These are phyloP conservation scores for Baccha elongata DNA, from an alignment of 2,888 invertebrate genomes.

Conservation along the genomic window DNA sequence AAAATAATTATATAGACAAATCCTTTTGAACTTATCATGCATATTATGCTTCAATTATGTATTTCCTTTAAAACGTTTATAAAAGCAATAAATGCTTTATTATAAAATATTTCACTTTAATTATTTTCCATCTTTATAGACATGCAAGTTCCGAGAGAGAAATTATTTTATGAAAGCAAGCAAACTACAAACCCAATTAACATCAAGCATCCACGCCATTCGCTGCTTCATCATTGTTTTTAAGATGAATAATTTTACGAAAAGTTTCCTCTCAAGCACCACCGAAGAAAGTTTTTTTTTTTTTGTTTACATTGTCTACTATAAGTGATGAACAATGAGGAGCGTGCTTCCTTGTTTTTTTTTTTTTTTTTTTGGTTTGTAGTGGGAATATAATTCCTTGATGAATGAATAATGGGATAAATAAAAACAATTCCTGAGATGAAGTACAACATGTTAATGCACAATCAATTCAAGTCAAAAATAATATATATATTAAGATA, in stretches of 20 bases:
- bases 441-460: too few species aligned
- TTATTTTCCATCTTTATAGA: neutral
- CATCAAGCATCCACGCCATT: conserved; percentile 2
- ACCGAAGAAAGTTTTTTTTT: neutral
- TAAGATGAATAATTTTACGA: neutral
- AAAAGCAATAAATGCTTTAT: conserved; percentile 17
- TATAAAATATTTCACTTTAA: neutral
- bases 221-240: neutral
- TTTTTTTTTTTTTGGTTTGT: too few species aligned
- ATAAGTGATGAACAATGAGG: too few species aligned
- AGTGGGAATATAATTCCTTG: too few species aligned
- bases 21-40: neutral
- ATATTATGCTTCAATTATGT: neutral
- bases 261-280: neutral
- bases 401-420: too few species aligned
- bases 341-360: too few species aligned
- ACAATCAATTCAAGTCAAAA: too few species aligned
- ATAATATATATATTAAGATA: too few species aligned
- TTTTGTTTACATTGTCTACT: too few species aligned
- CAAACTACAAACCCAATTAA: conserved; percentile 8
- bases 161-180: neutral
- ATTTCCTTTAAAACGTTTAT: neutral
- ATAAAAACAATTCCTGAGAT: too few species aligned
- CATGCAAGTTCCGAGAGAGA: neutral
- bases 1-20: conserved; percentile 3